Evolutionary conservation across 2,113 vertebrate species (phyloP).

Genomic region (Peucedramus taeniatus): DNA sequence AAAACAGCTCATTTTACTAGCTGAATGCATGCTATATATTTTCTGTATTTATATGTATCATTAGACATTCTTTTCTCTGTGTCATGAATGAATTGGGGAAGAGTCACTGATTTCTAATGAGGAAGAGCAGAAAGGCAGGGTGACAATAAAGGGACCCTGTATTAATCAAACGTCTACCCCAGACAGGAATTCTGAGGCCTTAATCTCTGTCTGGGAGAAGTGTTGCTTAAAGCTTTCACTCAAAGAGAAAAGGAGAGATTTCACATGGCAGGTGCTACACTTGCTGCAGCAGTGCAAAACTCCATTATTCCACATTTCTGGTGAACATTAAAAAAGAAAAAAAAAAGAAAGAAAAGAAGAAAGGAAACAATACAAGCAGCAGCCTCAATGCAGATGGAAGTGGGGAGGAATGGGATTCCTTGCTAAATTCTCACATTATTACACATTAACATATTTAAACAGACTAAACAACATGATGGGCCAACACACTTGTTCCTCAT

Average conservation of each 20-base stretch:
- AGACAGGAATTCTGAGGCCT: neutral
- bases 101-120: slow-evolving; percentile 46
- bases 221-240: neutral
- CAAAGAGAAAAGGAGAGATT: neutral
- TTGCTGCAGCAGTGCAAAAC: neutral
- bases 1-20: slow-evolving; percentile 1
- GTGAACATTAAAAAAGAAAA: neutral
- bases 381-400: neutral
- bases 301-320: neutral
- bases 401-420: neutral
- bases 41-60: neutral
- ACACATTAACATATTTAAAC: neutral
- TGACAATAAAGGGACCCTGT: neutral
- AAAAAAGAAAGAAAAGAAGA: neutral
- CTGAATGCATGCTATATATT: neutral
- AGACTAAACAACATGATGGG: neutral
- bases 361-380: neutral
- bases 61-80: slow-evolving; percentile 9
- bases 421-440: neutral
- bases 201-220: slow-evolving; percentile 16
- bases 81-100: neutral
- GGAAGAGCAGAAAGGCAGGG: slow-evolving; percentile 7
- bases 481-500: neutral
- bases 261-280: slow-evolving; percentile 10
- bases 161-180: neutral